Percentiles rank a stretch among this genome's conserved stretches.
Conservation (phyloP, 2,888 invertebrate species). For the Antheraea assamensis region DNA sequence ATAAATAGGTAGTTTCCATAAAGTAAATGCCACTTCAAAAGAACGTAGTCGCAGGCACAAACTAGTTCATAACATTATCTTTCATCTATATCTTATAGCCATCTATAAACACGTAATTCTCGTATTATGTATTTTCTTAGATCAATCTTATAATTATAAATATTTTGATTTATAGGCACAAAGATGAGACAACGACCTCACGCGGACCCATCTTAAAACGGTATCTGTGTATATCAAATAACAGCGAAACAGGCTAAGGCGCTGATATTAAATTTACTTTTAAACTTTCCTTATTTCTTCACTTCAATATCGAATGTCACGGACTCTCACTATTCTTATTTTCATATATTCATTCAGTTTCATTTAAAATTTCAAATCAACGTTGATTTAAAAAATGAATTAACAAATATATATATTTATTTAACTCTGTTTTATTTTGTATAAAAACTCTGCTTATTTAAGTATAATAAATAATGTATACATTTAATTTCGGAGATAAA, state of each 20-base stretch:
- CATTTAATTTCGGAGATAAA: neutral
- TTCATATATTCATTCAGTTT: neutral
- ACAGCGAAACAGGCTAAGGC: constrained; percentile 44
- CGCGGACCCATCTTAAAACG: constrained; percentile 47
- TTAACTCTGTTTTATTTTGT: neutral
- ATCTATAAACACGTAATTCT: neutral
- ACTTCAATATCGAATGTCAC: constrained; percentile 34
- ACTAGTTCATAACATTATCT: neutral
- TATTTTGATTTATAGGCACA: constrained; percentile 18
- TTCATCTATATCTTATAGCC: neutral
- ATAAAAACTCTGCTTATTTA: neutral
- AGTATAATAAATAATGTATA: neutral
- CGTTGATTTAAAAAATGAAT: neutral
- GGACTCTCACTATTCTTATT: neutral
- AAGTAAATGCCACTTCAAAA: neutral
- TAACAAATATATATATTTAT: neutral
- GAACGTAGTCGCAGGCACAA: neutral
- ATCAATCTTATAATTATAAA: constrained; percentile 9
- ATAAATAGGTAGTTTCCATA: too few species aligned
- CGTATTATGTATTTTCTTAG: neutral
- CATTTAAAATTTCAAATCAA: neutral
- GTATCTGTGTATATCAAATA: constrained; percentile 59
- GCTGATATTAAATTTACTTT: constrained; percentile 47
- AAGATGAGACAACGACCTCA: constrained; percentile 49
- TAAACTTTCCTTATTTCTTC: constrained; percentile 45